Conservation (phyloP, 2,113 vertebrate genomes). For the Hiodon tergisus region DNA sequence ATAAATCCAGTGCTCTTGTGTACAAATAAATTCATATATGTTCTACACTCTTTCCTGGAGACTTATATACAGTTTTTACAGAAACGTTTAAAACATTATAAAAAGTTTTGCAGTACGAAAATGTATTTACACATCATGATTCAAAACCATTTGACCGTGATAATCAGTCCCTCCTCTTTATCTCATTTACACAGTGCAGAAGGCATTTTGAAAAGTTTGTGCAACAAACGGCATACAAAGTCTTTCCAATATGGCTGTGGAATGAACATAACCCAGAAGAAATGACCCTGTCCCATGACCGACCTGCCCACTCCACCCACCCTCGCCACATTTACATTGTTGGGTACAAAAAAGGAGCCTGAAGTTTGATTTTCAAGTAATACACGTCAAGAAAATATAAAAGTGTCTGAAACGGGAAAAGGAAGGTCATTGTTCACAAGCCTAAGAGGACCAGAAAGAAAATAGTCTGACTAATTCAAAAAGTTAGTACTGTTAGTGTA, state of each 20-base stretch:
- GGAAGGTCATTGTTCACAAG: constrained; percentile 29
- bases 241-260: constrained; percentile 52
- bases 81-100: constrained; percentile 74
- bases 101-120: constrained; percentile 72
- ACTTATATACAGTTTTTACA: constrained; percentile 67
- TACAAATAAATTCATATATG: constrained; percentile 72
- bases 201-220: constrained; percentile 73
- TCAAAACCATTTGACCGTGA: constrained; percentile 46
- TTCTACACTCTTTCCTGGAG: constrained; percentile 61
- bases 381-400: constrained; percentile 48
- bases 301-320: constrained; percentile 3
- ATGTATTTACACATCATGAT: constrained; percentile 61
- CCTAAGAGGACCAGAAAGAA: constrained; percentile 33
- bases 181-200: constrained; percentile 75
- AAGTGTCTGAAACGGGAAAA: constrained; percentile 32
- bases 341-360: constrained; percentile 42
- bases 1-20: constrained; percentile 71
- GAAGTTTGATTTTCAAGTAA: constrained; percentile 58
- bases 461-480: constrained; percentile 25
- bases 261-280: constrained; percentile 44
- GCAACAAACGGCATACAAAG: constrained; percentile 72
- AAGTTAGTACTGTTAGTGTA: not conserved
- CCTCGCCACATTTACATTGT: constrained; percentile 33
- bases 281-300: constrained; percentile 33
- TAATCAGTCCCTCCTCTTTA: constrained; percentile 32